These are phyloP conservation scores for Sylvia atricapilla DNA, from an alignment of 2,113 vertebrate species.

Conservation along the genomic window DNA sequence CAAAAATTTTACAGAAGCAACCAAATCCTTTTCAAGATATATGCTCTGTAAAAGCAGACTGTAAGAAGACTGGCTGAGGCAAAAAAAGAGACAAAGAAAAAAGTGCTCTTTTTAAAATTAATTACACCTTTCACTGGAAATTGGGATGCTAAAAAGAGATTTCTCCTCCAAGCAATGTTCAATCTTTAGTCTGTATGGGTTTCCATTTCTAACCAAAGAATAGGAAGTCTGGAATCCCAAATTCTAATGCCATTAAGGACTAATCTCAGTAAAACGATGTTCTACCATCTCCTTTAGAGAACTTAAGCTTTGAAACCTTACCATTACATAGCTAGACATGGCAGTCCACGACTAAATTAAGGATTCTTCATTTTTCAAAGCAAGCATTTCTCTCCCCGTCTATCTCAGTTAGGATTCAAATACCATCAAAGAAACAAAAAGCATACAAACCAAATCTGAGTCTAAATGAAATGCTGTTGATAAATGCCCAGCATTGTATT, in stretches of 20 bases:
- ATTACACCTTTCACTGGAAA: not conserved
- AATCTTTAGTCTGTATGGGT: not conserved
- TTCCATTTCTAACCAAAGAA: not conserved
- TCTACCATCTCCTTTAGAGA: not conserved
- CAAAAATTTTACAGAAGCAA: not conserved
- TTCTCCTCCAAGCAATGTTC: not conserved
- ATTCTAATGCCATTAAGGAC: not conserved
- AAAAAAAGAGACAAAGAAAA: not conserved
- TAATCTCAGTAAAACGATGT: not conserved
- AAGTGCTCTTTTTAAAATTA: not conserved
- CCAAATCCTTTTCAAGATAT: not conserved
- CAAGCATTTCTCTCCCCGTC: not conserved
- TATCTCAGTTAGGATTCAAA: not conserved
- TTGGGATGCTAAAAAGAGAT: not conserved
- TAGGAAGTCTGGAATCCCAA: not conserved
- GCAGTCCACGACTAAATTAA: not conserved
- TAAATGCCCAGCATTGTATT: constrained; percentile 97
- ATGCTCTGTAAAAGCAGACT: not conserved
- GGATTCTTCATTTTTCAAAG: not conserved
- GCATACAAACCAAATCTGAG: constrained; percentile 90
- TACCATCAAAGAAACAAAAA: not conserved
- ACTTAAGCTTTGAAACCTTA: not conserved
- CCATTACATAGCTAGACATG: not conserved
- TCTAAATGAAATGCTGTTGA: constrained; percentile 98
- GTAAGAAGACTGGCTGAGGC: not conserved